These are phyloP conservation scores for Camponotus fellah DNA, from an alignment of 2,888 invertebrate species.

Conservation along the genomic window DNA sequence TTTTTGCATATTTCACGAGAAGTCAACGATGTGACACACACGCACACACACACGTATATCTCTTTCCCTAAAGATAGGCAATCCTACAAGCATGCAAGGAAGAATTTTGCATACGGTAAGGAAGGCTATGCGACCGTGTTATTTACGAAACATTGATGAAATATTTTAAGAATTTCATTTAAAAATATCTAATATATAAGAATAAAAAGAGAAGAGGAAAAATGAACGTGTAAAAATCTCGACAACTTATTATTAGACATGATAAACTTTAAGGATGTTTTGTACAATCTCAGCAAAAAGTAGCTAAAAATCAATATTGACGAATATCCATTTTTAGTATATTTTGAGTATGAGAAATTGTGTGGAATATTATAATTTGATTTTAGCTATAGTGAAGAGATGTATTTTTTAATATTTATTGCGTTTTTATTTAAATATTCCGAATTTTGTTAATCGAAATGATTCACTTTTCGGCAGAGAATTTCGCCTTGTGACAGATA, in stretches of 20 bases:
- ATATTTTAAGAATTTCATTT: neutral
- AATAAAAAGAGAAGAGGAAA: neutral
- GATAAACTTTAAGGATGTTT: neutral
- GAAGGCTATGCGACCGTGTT: conserved; percentile 9
- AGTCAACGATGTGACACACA: neutral
- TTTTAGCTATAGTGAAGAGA: too few species aligned
- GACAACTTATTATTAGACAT: neutral
- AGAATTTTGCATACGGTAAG: conserved; percentile 40
- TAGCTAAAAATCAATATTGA: too few species aligned
- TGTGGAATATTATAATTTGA: too few species aligned
- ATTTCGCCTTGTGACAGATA: too few species aligned
- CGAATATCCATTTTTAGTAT: too few species aligned
- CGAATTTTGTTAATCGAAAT: too few species aligned
- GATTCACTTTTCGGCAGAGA: too few species aligned
- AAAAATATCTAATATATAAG: neutral
- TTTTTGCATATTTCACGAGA: neutral
- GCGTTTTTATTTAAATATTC: too few species aligned
- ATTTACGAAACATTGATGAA: neutral
- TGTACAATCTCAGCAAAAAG: too few species aligned
- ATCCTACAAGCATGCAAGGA: conserved; percentile 56
- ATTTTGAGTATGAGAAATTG: too few species aligned
- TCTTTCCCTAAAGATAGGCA: conserved; percentile 65
- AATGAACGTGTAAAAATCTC: neutral
- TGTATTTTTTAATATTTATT: too few species aligned
- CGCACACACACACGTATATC: neutral